Base-by-base conservation (phyloP, 2,888 invertebrate genomes). In the Clepsis dumicolana region DNA sequence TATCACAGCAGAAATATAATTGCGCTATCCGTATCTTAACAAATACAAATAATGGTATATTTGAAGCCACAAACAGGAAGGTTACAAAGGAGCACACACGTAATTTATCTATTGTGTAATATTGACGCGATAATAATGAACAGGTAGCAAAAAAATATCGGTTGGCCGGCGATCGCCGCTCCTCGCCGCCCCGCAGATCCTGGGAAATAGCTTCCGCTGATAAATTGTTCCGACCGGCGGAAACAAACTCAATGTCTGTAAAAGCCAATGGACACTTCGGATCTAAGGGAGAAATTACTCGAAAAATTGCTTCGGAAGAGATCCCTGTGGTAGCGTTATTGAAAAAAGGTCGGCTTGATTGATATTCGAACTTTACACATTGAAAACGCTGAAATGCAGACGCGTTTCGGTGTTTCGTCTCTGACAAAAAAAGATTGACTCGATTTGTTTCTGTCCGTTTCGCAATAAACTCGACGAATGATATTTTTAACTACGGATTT, bases 341-440 rank as follows among this genome's bases (percentile, higher is more conserved):
- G 91, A 91, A 93, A 91, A 92, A 92, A 89, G 90, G 90, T 86
- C 87, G 84, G 77, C 86, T 88, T 91, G 91, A 93, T 93, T 93
- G 90, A 92, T 93, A 91, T 86, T 87, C 86, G 85, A 89, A 91
- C 87, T 92, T 92, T 89, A 88, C 91, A 90, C 88, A 88, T 87
- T 90, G 87, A 89, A 91, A 90, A 90, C 86, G 87, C 86, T 81
- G 81, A 80, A 86, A 87, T 86, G 81, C 81, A 80, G 80, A 83
- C 80, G 82, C 86, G 88, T 89, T 89, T 87, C 88, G 87, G 83
- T 88, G 90, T 89, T 90, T 88, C 88, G 86, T 87, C 86, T 85
- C 84, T 80, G 79, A 84, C 82, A 86, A 90, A 91, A 90, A 91
- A 91, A 91, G 88, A 92, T 90, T 89, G 92, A 90, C 91, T 91